Percentiles rank a stretch among this genome's conserved stretches.
Evolutionary conservation across 30 jellyfish, hydroid and myxozoan genomes (phyloP).

Genomic region (Clytia hemisphaerica): DNA sequence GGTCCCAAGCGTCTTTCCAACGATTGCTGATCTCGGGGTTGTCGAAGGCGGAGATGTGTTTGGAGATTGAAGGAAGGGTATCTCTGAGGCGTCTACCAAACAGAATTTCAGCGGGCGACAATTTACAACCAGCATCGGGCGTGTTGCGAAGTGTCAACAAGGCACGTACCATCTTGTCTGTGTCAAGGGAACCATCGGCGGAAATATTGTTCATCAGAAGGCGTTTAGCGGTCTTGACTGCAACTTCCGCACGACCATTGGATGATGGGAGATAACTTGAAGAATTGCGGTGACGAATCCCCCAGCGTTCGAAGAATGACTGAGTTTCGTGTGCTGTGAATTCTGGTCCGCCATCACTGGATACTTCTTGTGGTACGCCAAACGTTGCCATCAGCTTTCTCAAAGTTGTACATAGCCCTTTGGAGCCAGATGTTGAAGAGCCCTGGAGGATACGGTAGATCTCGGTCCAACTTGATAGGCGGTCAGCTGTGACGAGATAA

Average conservation of each 20-base stretch:
- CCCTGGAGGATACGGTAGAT: not conserved
- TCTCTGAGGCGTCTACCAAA: constrained; percentile 12
- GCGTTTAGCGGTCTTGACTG: constrained; percentile 16
- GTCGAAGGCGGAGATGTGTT: not conserved
- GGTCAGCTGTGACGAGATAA: not conserved
- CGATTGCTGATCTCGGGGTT: not conserved
- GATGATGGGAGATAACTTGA: constrained; percentile 13
- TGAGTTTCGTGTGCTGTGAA: too few relatives aligned
- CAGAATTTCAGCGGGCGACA: constrained; percentile 18
- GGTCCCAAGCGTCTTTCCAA: constrained; percentile 4
- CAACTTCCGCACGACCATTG: constrained; percentile 7
- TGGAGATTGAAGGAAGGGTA: not conserved
- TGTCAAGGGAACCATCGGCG: constrained; percentile 8
- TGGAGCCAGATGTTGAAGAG: constrained; percentile 9
- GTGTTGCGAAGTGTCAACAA: too few relatives aligned
- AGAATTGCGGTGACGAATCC: constrained; percentile 4
- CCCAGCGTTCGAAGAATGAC: not conserved
- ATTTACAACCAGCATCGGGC: not conserved
- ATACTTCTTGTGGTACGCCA: not conserved
- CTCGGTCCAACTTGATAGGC: constrained; percentile 20
- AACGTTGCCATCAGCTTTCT: not conserved
- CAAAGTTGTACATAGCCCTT: not conserved
- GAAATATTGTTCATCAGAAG: constrained; percentile 8
- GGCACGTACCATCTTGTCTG: not conserved
- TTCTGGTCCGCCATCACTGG: not conserved